Evolutionary conservation across 2,113 vertebrate species (phyloP), one percentile per base, ranked within the genome.

Genomic region (Syrmaticus mikado): DNA sequence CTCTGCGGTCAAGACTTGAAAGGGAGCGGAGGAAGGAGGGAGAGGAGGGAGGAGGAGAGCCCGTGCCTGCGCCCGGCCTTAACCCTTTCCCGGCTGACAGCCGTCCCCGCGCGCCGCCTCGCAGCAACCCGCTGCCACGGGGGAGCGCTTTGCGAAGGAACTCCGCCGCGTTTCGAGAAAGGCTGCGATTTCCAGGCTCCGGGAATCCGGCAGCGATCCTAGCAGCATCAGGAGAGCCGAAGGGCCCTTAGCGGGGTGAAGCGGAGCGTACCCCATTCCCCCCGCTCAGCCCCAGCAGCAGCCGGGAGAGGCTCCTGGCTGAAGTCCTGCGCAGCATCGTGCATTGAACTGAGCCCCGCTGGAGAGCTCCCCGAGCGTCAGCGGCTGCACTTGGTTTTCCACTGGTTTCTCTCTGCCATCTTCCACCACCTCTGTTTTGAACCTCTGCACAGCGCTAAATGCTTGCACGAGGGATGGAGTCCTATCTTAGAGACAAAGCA

Each of bases 1-100:
- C 95, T 76, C 93, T 30, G 89, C 81, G 94, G 95, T 94, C 95
- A 96, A 95, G 95, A 93, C 96, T 95, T 95, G 88, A 91, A 87
- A 95, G 94, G 95, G 85, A 87, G 80, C 87, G 27, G 86, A 77
- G 85, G 94, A 82, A 91, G 82, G 94, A 90, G 82, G 91, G 82
- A 84, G 50, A 90, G 32, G 27, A 83, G 46, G 82, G 81, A 87
- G 94, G 89, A 95, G 95, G 74, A 94, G 84, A 96, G 92, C 77
- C 62, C 8, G 60, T 45, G 73, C 73, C 75, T 53, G 74, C 38
- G 89, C 52, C 86, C 12, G 43, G 1, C 55, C 22, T 96, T 96
- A 96, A 96, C 96, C 78, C 95, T 87, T 94, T 93, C 84, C 81
- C 91, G 2, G 80, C 96, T 83, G 80, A 19, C 57, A 12, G 73